Base-by-base conservation (phyloP, 2,888 invertebrate genomes). In the Eupeodes latifasciatus region DNA sequence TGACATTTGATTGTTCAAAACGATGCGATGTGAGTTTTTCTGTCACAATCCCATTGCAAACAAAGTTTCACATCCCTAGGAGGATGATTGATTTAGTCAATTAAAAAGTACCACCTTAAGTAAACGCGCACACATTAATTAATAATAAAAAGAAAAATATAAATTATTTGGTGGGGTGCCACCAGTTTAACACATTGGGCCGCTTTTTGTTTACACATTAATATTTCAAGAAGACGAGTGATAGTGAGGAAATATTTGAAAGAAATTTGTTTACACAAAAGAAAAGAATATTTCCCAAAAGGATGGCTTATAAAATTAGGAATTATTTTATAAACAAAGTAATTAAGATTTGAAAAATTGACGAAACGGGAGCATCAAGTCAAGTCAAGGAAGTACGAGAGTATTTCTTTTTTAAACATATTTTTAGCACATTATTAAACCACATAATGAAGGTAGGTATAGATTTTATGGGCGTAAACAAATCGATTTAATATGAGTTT, bases 141-240 rank as follows among this genome's bases (percentile, higher is more conserved):
- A 84, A 84, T 75, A 81, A 47, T 19, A 12, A 47, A 47, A 57
- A 34, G 5, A 16, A 62, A 5, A 40, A 44, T 62, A 59, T 62
- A 71, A 57, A 49, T 79, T 71, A 59, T 80, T 76, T 80, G 71
- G 66, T 76, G 40, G 80, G 71, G 71, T 85, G 59, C 80, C 84
- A 76, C 84, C 55, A 19, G 53, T 16, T 44, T 76, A 64, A 57
- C 80, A 76, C 64, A 57, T 80, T 57, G 51, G 85, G 19, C 66
- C 80, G n/a, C 19, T 40, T 53, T 72, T 85, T 85, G 75, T 80
- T 84, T 75, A 69, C 55, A 71, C 55, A 84, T 79, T 75, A 84
- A 64, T 61, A 72, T 44, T 62, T 19, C 59, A 74, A 19, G 72
- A 66, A 75, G 53, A 67, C 34, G 64, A 72, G 11, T 12, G 27